Conservation (phyloP, 2,888 invertebrate genomes). For the Parasteatoda lunata region DNA sequence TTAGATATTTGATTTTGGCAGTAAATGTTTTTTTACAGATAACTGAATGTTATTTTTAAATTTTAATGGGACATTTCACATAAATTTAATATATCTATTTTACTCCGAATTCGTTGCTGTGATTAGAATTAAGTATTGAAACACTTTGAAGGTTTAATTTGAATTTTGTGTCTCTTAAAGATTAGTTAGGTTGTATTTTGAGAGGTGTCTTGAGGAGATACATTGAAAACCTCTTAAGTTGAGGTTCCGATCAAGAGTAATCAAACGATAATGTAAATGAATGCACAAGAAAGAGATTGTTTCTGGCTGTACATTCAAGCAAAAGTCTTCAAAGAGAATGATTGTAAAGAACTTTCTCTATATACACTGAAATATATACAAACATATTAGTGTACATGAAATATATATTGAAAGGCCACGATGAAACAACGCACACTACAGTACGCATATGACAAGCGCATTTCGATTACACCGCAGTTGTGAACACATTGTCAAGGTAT, state of each 20-base stretch:
- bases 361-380: constrained; percentile 66
- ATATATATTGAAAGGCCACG: constrained; percentile 49
- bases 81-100: too few species aligned
- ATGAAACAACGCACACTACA: not conserved
- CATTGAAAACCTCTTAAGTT: constrained; percentile 54
- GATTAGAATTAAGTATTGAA: too few species aligned
- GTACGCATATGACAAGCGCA: not conserved
- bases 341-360: constrained; percentile 79
- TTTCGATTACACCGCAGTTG: not conserved
- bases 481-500: not conserved
- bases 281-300: constrained; percentile 49
- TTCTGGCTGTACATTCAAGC: constrained; percentile 48
- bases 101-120: too few species aligned
- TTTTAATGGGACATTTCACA: too few species aligned
- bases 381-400: constrained; percentile 45
- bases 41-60: too few species aligned
- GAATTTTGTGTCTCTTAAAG: not conserved
- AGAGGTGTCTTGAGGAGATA: not conserved
- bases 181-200: not conserved
- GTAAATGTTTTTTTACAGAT: too few species aligned
- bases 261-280: constrained; percentile 50
- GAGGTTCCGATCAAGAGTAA: constrained; percentile 45
- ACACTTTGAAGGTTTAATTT: too few species aligned
- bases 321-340: constrained; percentile 93
- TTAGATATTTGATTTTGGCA: too few species aligned